Evolutionary conservation across 2,888 invertebrate genomes (phyloP).

Genomic region (Seladonia tumulorum): DNA sequence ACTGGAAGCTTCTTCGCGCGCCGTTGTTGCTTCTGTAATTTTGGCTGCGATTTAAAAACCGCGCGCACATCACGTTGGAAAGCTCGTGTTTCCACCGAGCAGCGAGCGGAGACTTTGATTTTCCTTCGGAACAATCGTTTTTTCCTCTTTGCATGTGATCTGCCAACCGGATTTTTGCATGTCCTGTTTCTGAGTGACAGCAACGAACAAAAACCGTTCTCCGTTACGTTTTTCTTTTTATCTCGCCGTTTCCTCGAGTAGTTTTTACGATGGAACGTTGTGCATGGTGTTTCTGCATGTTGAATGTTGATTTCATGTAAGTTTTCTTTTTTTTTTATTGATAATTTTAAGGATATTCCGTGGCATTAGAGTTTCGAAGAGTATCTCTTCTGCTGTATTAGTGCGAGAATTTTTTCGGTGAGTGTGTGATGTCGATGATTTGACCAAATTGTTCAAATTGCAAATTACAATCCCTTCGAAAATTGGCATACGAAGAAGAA

Average conservation of each 20-base stretch:
- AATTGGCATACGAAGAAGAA: not conserved
- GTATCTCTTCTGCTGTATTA: not conserved
- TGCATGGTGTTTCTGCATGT: conserved; percentile 14
- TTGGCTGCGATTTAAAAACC: not conserved
- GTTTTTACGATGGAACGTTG: not conserved
- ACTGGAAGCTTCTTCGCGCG: not conserved
- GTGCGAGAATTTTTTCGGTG: not conserved
- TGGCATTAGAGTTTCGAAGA: not conserved
- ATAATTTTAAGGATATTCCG: not conserved
- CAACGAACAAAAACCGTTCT: not conserved
- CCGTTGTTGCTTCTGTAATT: not conserved
- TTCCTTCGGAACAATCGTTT: not conserved
- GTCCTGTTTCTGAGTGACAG: not conserved
- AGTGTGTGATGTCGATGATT: not conserved
- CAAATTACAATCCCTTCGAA: not conserved
- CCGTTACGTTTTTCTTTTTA: not conserved
- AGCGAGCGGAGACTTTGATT: not conserved
- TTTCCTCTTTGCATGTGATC: not conserved
- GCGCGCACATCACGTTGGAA: not conserved
- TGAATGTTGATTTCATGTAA: conserved; percentile 21
- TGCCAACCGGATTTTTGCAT: conserved; percentile 7
- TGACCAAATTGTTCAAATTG: not conserved
- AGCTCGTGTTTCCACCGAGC: not conserved
- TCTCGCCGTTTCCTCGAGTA: not conserved
- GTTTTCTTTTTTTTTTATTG: not conserved